Percentiles rank a stretch among this genome's conserved stretches.
phyloP scores from a whole-genome alignment of 2,888 invertebrate species.

The Empis stercorea region DNA sequence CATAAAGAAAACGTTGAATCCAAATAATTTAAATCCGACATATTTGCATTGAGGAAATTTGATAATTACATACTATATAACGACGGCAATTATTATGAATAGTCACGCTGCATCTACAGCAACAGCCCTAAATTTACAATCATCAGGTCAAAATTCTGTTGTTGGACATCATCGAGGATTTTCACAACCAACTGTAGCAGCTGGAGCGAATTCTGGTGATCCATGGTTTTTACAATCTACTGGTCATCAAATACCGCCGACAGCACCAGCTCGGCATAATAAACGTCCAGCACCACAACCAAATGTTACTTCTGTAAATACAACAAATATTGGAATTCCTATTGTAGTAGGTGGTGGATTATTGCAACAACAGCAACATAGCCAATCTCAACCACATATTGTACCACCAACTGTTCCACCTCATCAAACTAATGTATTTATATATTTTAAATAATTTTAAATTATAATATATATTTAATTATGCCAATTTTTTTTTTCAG shows the following conservation, averaged over 20 bases:
- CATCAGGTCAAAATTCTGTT: constrained; percentile 35
- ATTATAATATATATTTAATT: neutral
- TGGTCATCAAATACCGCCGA: constrained; percentile 38
- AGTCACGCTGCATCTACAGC: constrained; percentile 33
- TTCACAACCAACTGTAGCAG: constrained; percentile 32
- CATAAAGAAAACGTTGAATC: constrained; percentile 4
- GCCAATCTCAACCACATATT: constrained; percentile 35
- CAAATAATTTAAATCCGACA: constrained; percentile 1
- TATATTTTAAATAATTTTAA: neutral
- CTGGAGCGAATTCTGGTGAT: constrained; percentile 29
- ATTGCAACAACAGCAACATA: constrained; percentile 31
- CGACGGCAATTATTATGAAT: constrained; percentile 29
- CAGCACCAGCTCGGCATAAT: constrained; percentile 37
- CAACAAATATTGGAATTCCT: constrained; percentile 3
- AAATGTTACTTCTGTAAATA: constrained; percentile 16
- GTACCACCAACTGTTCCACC: constrained; percentile 35
- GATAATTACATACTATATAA: neutral
- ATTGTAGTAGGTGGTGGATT: constrained; percentile 13
- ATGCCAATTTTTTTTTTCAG: constrained; percentile 18
- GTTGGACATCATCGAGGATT: constrained; percentile 38
- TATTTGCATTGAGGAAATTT: too few relatives aligned
- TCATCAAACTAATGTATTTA: constrained; percentile 30
- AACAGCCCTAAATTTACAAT: constrained; percentile 25
- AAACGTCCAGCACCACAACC: constrained; percentile 38
- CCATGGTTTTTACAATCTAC: constrained; percentile 38